These are phyloP conservation scores for Bibio marci DNA, from an alignment of 2,888 invertebrate species.

Conservation along the genomic window DNA sequence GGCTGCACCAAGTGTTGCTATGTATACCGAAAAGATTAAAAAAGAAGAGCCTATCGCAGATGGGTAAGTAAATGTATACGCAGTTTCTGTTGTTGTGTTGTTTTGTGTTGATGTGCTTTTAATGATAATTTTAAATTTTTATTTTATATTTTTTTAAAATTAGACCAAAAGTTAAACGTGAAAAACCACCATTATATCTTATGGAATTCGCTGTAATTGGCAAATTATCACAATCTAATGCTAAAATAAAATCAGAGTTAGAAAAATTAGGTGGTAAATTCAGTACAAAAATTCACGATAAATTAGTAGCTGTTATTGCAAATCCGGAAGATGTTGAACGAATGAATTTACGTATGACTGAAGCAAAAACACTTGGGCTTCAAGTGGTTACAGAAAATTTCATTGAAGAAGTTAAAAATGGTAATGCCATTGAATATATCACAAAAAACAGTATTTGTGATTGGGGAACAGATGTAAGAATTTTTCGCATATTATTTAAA, in stretches of 20 bases:
- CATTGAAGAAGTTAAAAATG: conserved; percentile 46
- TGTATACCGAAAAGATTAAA: conserved; percentile 31
- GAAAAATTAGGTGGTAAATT: conserved; percentile 60
- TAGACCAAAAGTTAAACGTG: conserved; percentile 45
- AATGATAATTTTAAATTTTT: background rate
- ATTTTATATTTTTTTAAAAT: conserved; percentile 6
- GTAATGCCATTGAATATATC: conserved; percentile 43
- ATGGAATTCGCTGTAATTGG: conserved; percentile 59
- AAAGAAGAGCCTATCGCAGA: conserved; percentile 30
- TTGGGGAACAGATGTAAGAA: conserved; percentile 56
- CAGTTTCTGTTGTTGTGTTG: too few relatives aligned
- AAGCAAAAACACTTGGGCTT: conserved; percentile 48
- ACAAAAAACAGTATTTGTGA: conserved; percentile 55
- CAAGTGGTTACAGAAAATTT: conserved; percentile 69
- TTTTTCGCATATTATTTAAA: conserved; percentile 10
- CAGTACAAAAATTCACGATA: conserved; percentile 40
- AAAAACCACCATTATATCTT: conserved; percentile 53
- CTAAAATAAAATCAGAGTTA: conserved; percentile 49
- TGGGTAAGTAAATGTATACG: too few relatives aligned
- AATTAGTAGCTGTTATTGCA: conserved; percentile 60
- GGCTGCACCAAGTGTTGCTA: conserved; percentile 29
- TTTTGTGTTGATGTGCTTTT: background rate
- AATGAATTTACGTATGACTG: conserved; percentile 42
- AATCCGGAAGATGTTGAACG: conserved; percentile 48
- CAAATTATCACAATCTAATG: conserved; percentile 35